These are phyloP conservation scores for Dipus sagitta DNA, from an alignment of 2,797 vertebrate genomes.

Conservation along the genomic window DNA sequence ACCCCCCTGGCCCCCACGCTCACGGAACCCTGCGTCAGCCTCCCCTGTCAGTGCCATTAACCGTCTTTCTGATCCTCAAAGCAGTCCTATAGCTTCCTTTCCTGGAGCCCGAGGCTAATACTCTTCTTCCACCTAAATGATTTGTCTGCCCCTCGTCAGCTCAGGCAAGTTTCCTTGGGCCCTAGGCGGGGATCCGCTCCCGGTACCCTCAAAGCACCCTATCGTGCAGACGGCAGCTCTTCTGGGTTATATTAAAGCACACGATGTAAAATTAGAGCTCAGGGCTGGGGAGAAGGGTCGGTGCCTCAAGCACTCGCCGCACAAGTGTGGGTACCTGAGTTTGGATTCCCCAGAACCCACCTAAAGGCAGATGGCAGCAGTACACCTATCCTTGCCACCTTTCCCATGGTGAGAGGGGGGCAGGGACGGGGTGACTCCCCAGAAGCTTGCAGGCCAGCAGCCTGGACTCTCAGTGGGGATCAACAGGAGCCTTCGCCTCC, in stretches of 20 bases:
- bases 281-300: too few species aligned
- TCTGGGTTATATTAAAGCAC: not conserved
- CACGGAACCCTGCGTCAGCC: not conserved
- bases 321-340: too few species aligned
- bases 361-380: too few species aligned
- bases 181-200: too few species aligned
- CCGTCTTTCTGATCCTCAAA: not conserved
- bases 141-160: not conserved
- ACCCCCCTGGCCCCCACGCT: not conserved
- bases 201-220: not conserved
- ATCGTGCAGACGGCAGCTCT: not conserved
- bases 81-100: not conserved
- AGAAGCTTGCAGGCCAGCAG: too few species aligned
- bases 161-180: not conserved
- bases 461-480: too few species aligned
- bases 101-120: not conserved
- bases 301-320: too few species aligned
- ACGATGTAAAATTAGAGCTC: not conserved
- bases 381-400: too few species aligned
- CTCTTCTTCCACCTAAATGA: not conserved
- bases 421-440: too few species aligned
- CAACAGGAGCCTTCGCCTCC: too few species aligned
- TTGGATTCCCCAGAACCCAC: too few species aligned
- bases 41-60: not conserved
- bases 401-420: too few species aligned